Percentiles rank a stretch among this genome's conserved stretches.
phyloP scores from a whole-genome alignment of 1,140 invertebrate species.

The Homarus americanus region DNA sequence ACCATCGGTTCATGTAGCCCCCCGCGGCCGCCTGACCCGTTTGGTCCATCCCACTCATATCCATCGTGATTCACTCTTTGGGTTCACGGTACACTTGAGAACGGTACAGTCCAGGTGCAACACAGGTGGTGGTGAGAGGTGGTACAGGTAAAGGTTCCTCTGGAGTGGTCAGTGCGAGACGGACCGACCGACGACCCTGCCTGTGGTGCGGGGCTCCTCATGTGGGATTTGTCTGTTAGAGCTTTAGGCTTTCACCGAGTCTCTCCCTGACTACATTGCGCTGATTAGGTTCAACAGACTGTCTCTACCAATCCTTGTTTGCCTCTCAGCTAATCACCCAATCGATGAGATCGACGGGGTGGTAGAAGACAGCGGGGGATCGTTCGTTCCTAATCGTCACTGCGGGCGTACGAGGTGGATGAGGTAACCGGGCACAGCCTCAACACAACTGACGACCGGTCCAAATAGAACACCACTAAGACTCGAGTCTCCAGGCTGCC shows the following conservation, averaged over 20 bases:
- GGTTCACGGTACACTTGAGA: slow-evolving; percentile 37
- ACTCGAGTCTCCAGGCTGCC: slow-evolving; percentile 65
- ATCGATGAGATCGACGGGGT: slow-evolving; percentile 13
- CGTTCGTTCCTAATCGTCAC: slow-evolving; percentile 41
- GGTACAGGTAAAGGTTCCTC: not conserved
- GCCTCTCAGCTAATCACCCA: slow-evolving; percentile 41
- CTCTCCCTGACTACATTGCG: slow-evolving; percentile 59
- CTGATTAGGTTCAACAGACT: slow-evolving; percentile 45
- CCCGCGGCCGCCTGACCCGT: slow-evolving; percentile 65
- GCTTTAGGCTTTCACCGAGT: slow-evolving; percentile 27
- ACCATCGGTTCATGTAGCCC: slow-evolving; percentile 72
- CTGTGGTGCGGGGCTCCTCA: slow-evolving; percentile 45
- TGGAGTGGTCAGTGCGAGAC: slow-evolving; percentile 34
- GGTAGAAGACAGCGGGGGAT: slow-evolving; percentile 16
- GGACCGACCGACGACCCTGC: slow-evolving; percentile 34
- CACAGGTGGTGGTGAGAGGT: not conserved
- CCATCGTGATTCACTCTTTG: slow-evolving; percentile 56
- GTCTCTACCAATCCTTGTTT: slow-evolving; percentile 44
- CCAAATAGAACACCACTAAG: slow-evolving; percentile 72
- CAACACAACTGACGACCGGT: slow-evolving; percentile 68
- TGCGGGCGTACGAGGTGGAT: slow-evolving; percentile 39
- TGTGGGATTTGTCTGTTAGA: slow-evolving; percentile 47
- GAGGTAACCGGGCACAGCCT: slow-evolving; percentile 56
- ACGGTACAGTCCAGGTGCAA: slow-evolving; percentile 47
- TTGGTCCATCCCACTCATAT: slow-evolving; percentile 73